These are phyloP conservation scores for Euphonia xanthogaster DNA, from an alignment of 2,797 vertebrate species.

Conservation along the genomic window DNA sequence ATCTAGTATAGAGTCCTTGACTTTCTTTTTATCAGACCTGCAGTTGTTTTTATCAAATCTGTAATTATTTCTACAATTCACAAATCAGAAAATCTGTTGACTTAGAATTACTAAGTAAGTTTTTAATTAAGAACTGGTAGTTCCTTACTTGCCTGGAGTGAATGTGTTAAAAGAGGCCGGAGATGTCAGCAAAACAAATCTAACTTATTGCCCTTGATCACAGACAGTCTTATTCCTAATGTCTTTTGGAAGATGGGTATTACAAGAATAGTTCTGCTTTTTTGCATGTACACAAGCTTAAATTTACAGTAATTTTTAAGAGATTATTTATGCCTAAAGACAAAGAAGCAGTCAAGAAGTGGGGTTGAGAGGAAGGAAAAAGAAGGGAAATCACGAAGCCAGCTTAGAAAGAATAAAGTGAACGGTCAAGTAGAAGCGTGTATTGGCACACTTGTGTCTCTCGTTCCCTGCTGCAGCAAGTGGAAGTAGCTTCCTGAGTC, in stretches of 20 bases:
- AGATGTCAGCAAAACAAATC: neutral
- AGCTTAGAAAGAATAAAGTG: neutral
- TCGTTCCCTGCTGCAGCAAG: neutral
- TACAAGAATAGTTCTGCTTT: neutral
- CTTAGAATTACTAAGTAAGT: neutral
- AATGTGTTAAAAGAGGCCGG: neutral
- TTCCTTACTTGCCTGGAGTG: neutral
- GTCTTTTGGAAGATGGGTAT: neutral
- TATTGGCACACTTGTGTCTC: neutral
- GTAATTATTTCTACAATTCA: neutral
- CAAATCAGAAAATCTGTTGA: neutral
- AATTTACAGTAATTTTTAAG: neutral
- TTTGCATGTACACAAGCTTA: neutral
- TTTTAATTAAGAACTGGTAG: neutral
- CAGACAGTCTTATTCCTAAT: neutral
- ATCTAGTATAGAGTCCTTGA: neutral
- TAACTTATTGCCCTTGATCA: neutral
- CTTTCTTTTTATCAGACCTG: neutral
- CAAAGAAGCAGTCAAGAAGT: neutral
- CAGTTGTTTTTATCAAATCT: neutral
- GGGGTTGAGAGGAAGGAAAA: neutral
- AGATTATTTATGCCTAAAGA: neutral
- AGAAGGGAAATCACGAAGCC: neutral
- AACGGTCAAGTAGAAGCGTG: fast-evolving
- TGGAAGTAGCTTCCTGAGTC: neutral